Evolutionary conservation across 1,140 invertebrate species (phyloP).

Genomic region (Agraylea sexmaculata): DNA sequence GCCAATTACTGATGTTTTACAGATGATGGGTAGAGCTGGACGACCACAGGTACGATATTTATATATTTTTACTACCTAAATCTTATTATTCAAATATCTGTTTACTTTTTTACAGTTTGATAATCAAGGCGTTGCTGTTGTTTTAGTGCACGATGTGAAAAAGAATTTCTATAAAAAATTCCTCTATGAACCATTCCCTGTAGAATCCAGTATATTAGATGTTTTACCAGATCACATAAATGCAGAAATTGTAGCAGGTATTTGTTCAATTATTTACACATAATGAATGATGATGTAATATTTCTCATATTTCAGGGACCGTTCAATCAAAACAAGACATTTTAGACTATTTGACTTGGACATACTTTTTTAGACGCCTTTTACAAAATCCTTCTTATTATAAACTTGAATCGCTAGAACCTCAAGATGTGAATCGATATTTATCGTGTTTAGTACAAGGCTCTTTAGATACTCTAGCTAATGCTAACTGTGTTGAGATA

Average conservation of each 20-base stretch:
- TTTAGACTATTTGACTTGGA: slow-evolving; percentile 96
- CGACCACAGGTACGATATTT: slow-evolving; percentile 54
- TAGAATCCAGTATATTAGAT: slow-evolving; percentile 86
- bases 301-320: slow-evolving; percentile 46
- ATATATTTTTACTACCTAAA: neutral
- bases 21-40: slow-evolving; percentile 99
- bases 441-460: slow-evolving; percentile 67
- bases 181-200: slow-evolving; percentile 97
- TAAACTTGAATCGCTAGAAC: slow-evolving; percentile 65
- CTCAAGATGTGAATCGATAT: slow-evolving; percentile 60
- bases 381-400: slow-evolving; percentile 93
- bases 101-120: slow-evolving; percentile 61
- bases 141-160: slow-evolving; percentile 95
- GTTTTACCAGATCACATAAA: slow-evolving; percentile 95
- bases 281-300: neutral
- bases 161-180: slow-evolving; percentile 99
- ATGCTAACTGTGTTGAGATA: slow-evolving; percentile 65
- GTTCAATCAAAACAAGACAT: slow-evolving; percentile 87
- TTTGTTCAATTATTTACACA: slow-evolving; percentile 34
- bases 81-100: neutral
- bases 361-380: slow-evolving; percentile 91
- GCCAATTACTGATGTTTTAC: slow-evolving; percentile 96
- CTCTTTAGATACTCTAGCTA: slow-evolving; percentile 56
- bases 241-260: slow-evolving; percentile 89
- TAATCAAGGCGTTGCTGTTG: slow-evolving; percentile 87